phyloP scores from a whole-genome alignment of 2,888 invertebrate genomes.

The Drosophila flavopinicola region DNA sequence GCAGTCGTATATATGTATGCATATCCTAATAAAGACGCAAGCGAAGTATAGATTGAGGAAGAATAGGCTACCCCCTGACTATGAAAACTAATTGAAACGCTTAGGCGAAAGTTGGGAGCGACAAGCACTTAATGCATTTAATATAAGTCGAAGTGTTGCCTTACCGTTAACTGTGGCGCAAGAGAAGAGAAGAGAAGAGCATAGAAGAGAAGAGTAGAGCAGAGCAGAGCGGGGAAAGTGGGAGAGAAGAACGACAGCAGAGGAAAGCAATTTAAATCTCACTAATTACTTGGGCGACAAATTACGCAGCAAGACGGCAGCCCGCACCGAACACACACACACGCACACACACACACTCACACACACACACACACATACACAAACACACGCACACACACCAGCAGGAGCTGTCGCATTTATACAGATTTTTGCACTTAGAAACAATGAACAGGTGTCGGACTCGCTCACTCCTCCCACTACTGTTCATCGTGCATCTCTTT shows the following conservation, averaged over 20 bases:
- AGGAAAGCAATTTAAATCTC: conserved; percentile 82
- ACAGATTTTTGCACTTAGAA: conserved; percentile 46
- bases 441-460: conserved; percentile 52
- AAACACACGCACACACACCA: conserved; percentile 5
- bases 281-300: conserved; percentile 83
- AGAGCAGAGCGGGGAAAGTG: too few relatives aligned
- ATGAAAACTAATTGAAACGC: conserved; percentile 81
- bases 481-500: not conserved
- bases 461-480: not conserved
- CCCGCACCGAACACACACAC: conserved; percentile 23
- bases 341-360: conserved; percentile 4
- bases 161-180: conserved; percentile 42
- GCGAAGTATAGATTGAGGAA: conserved; percentile 3
- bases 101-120: conserved; percentile 77
- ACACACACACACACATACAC: conserved; percentile 11
- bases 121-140: conserved; percentile 80
- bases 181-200: not conserved
- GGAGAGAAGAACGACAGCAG: conserved; percentile 39
- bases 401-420: conserved; percentile 15
- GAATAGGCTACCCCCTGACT: conserved; percentile 43
- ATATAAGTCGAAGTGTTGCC: conserved; percentile 63
- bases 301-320: conserved; percentile 66
- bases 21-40: conserved; percentile 55
- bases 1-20: not conserved
- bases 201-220: not conserved